Conservation (phyloP, 2,113 vertebrate genomes). For the Myanophis thanlyinensis region DNA sequence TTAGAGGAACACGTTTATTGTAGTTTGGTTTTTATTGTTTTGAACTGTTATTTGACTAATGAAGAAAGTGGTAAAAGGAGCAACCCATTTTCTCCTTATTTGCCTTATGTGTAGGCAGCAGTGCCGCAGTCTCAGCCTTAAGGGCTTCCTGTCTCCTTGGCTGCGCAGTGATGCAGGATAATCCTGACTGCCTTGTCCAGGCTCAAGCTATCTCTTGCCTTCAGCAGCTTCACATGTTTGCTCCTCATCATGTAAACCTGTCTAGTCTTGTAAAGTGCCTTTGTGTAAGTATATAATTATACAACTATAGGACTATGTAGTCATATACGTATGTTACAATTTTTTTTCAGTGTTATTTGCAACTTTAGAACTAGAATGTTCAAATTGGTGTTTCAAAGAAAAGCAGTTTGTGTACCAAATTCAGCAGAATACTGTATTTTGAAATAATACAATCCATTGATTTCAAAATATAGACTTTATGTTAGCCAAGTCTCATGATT, state of each 20-base stretch:
- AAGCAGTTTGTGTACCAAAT: background rate
- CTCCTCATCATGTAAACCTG: constrained; percentile 86
- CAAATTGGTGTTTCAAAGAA: background rate
- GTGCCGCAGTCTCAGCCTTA: constrained; percentile 68
- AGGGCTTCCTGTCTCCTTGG: constrained; percentile 83
- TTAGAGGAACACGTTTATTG: background rate
- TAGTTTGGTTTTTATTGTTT: background rate
- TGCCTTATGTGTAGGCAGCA: constrained; percentile 66
- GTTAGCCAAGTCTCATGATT: background rate
- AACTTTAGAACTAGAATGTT: background rate
- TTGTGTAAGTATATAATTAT: constrained; percentile 80
- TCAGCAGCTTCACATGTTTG: constrained; percentile 97
- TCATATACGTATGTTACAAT: background rate
- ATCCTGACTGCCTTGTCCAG: constrained; percentile 85
- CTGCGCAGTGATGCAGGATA: constrained; percentile 87
- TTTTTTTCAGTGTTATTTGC: constrained; percentile 23
- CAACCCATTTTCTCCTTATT: background rate
- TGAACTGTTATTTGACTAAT: background rate
- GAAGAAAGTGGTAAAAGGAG: background rate
- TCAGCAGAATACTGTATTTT: constrained; percentile 13
- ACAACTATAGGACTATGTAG: background rate
- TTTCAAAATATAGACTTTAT: background rate
- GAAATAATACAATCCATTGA: background rate
- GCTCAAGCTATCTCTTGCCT: constrained; percentile 88
- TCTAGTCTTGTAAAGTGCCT: constrained; percentile 84